phyloP scores from a whole-genome alignment of 2,888 invertebrate genomes.

The Aporophyla nigra region DNA sequence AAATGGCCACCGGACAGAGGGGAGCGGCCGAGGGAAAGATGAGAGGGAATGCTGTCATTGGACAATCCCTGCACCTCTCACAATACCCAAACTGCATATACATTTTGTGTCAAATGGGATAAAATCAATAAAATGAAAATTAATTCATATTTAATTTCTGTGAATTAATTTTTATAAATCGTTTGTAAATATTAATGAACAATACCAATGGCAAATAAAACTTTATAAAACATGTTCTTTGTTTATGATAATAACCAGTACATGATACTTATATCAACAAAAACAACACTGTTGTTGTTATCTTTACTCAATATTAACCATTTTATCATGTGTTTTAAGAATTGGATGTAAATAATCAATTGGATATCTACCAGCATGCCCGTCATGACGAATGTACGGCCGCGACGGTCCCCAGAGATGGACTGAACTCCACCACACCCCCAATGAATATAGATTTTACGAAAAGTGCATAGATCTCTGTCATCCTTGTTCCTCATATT shows the following conservation, averaged over 20 bases:
- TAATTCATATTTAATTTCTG: not conserved
- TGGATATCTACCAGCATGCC: constrained; percentile 24
- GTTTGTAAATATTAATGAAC: not conserved
- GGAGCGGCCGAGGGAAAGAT: not conserved
- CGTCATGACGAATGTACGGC: constrained; percentile 5
- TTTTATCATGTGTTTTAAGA: constrained; percentile 23
- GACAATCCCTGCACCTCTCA: not conserved
- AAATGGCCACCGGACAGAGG: constrained; percentile 6
- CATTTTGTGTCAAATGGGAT: not conserved
- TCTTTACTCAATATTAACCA: not conserved
- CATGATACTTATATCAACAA: constrained; percentile 21
- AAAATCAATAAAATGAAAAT: constrained; percentile 38
- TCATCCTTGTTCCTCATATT: constrained; percentile 56
- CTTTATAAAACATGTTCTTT: constrained; percentile 10
- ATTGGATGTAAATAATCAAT: constrained; percentile 10
- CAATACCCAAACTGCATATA: not conserved
- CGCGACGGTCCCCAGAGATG: not conserved
- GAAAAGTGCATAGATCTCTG: constrained; percentile 40
- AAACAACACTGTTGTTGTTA: constrained; percentile 28
- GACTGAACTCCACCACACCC: constrained; percentile 7
- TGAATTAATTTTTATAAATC: not conserved
- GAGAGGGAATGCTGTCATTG: not conserved
- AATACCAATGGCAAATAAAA: not conserved
- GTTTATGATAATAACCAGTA: constrained; percentile 21
- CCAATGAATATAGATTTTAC: constrained; percentile 52